A percentile compares a stretch with the other conserved stretches of the same genome.
Evolutionary conservation across 2,113 vertebrate species (phyloP).

Genomic region (Centropus unirufus): DNA sequence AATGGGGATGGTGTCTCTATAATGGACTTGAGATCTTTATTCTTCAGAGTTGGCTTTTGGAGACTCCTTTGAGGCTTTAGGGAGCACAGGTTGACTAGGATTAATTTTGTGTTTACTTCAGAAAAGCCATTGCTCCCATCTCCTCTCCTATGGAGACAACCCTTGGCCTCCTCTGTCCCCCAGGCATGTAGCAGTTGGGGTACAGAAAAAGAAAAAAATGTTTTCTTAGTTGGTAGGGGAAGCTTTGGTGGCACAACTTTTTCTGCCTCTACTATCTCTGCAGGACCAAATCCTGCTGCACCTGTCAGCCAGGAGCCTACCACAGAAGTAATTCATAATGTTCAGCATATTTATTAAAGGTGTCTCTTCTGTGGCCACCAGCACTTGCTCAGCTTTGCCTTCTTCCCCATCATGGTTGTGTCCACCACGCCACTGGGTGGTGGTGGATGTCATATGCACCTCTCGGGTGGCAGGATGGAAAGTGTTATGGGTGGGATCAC

Average conservation of each 20-base stretch:
- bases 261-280: neutral
- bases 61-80: neutral
- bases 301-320: neutral
- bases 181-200: fast-evolving
- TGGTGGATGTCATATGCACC: neutral
- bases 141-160: neutral
- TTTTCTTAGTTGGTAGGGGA: neutral
- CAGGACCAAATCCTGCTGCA: neutral
- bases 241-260: neutral
- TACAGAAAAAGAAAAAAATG: neutral
- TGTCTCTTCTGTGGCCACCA: neutral
- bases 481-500: neutral
- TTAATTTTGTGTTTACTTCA: neutral
- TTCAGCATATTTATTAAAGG: neutral
- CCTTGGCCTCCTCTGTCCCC: neutral
- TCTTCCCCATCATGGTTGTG: fast-evolving
- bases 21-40: neutral
- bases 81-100: neutral
- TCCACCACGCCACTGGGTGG: neutral
- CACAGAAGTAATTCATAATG: neutral
- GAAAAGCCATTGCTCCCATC: neutral
- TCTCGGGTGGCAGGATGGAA: neutral
- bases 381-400: neutral
- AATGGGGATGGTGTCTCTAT: neutral
- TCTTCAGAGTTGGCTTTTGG: neutral